These are phyloP conservation scores for Acomys russatus DNA, from an alignment of 2,797 vertebrate genomes.

Conservation along the genomic window DNA sequence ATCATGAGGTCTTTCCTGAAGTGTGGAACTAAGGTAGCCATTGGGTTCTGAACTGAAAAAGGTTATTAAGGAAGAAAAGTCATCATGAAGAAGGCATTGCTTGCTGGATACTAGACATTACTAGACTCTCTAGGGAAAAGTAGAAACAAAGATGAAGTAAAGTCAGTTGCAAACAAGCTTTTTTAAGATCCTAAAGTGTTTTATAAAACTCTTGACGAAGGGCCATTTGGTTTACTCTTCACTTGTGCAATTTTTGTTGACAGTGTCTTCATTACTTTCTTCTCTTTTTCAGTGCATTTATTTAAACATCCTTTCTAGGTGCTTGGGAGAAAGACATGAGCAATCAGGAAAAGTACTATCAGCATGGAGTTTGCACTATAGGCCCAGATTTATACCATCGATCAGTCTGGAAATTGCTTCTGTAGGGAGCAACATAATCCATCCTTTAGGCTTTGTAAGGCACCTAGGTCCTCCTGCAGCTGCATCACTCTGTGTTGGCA, in stretches of 20 bases:
- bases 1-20: background rate
- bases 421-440: background rate
- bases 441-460: background rate
- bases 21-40: background rate
- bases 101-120: background rate
- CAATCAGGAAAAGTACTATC: background rate
- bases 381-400: background rate
- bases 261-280: background rate
- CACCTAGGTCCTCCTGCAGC: background rate
- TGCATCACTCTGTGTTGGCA: background rate
- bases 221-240: background rate
- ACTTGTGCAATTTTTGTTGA: background rate
- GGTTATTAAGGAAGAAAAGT: background rate
- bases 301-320: background rate
- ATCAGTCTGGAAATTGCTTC: background rate
- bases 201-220: background rate
- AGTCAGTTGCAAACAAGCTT: background rate
- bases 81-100: background rate
- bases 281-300: background rate
- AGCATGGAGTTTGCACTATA: background rate
- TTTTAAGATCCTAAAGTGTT: background rate
- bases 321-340: slow-evolving; percentile 3
- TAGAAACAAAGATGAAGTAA: background rate
- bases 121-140: background rate
- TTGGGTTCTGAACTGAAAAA: background rate